Evolutionary conservation across 2,113 vertebrate species (phyloP), one percentile per base, ranked within the genome.

Genomic region (Blennius ocellaris): DNA sequence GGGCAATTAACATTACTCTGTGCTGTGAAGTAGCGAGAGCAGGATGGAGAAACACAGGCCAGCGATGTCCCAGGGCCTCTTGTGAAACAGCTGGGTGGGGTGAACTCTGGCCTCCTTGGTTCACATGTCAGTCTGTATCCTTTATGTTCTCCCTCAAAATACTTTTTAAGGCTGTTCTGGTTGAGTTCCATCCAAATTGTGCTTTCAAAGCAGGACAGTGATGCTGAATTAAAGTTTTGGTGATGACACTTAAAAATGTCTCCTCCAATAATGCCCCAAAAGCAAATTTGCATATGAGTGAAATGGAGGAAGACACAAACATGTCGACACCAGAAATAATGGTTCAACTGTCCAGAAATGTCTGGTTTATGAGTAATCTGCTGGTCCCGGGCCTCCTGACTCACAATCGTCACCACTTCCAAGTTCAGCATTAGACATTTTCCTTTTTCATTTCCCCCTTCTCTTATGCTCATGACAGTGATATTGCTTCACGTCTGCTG

Each of bases 71-170:
- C 1, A 53, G 56, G 73, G 81, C 21, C 64, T 72, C 15, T 60
- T 72, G 51, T 76, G 69, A 56, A 77, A 67, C 57, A 73, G 50
- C 72, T 81, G 81, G 79, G 74, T 53, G 74, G 55, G 48, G 53
- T 78, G 69, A 90, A 55, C 78, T 79, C 60, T 65, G 69, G 30
- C 73, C 71, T 73, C 50, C 11, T n/a, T 74, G 36, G 71, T 58
- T 49, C 76, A 56, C 59, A 49, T 70, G 53, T 73, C 14, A 74
- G 11, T 66, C 50, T 73, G 49, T 71, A 8, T 51, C 65, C 78
- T 59, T 59, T 44, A 21, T 56, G 69, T 38, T 16, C 56, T 63
- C 59, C 43, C 21, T 6, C 15, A 8, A 68, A 68, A 50, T 16
- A 50, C 43, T 65, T 50, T 7, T 38, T 44, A 72, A 47, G 38